Conservation (phyloP, 2,888 invertebrate species). For the Stenichneumon culpator region DNA sequence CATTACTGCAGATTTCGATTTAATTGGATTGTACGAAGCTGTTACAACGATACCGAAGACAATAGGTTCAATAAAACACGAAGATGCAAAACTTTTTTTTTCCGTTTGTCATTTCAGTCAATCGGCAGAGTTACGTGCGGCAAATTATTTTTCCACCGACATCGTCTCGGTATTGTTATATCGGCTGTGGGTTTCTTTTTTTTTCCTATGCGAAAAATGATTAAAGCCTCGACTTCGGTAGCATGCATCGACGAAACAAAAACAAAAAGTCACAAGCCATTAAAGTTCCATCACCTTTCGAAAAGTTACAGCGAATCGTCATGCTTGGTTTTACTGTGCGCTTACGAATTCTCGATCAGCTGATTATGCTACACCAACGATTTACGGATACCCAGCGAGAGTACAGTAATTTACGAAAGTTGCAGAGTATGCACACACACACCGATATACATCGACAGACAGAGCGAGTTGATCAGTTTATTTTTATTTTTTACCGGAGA, state of each 20-base stretch:
- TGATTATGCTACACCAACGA: conserved; percentile 4
- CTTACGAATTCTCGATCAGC: background rate
- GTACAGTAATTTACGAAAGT: background rate
- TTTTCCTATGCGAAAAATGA: background rate
- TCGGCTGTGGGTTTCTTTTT: background rate
- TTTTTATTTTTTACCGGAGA: background rate
- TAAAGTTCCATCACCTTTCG: background rate
- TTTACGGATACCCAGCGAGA: conserved; percentile 1
- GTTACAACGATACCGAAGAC: background rate
- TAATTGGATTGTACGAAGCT: background rate
- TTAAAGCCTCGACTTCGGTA: background rate
- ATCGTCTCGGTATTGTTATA: conserved; percentile 2
- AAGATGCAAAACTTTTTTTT: background rate
- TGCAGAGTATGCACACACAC: conserved; percentile 3
- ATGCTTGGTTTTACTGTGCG: background rate
- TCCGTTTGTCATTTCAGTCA: no score
- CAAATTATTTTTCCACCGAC: background rate
- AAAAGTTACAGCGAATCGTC: background rate
- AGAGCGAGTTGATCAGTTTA: conserved; percentile 8
- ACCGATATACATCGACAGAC: background rate
- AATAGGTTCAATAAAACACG: background rate
- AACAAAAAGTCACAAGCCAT: background rate
- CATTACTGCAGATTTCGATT: background rate
- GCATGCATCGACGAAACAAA: background rate
- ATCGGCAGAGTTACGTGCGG: no score